Conservation (phyloP, 2,797 vertebrate species). For the Pipistrellus kuhlii region DNA sequence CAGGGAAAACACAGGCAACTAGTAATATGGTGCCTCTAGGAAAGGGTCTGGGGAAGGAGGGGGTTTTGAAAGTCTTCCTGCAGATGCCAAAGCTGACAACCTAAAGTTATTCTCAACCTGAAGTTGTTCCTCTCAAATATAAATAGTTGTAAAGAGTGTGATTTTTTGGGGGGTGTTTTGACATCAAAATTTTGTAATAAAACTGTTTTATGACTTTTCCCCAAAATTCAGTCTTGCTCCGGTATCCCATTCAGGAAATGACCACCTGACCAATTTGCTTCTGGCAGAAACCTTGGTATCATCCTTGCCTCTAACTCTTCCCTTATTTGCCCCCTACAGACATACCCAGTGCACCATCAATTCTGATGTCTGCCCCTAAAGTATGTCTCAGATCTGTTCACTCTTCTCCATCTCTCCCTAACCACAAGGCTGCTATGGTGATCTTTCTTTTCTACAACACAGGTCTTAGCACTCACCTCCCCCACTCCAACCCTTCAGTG, state of each 20-base stretch:
- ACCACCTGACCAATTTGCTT: neutral
- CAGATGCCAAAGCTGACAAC: neutral
- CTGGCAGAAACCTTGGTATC: neutral
- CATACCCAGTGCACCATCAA: neutral
- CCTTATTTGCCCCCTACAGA: neutral
- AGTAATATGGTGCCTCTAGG: neutral
- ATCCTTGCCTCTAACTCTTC: neutral
- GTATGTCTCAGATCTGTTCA: neutral
- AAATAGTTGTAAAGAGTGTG: slow-evolving; percentile 4
- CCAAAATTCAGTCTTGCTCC: neutral
- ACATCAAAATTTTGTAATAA: neutral
- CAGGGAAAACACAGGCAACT: neutral
- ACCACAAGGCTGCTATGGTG: neutral
- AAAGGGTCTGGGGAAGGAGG: neutral
- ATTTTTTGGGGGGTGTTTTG: neutral
- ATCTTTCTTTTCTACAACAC: neutral
- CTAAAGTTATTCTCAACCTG: too few species aligned
- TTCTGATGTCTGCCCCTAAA: neutral
- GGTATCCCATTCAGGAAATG: neutral
- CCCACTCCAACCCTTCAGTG: neutral
- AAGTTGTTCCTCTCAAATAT: neutral
- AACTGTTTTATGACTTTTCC: neutral
- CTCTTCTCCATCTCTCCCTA: neutral
- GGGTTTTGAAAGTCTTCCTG: neutral
- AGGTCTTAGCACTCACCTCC: neutral